Percentiles rank a stretch among this genome's conserved stretches.
Conservation (phyloP, 2,888 invertebrate species). For the Morpho deidamia region DNA sequence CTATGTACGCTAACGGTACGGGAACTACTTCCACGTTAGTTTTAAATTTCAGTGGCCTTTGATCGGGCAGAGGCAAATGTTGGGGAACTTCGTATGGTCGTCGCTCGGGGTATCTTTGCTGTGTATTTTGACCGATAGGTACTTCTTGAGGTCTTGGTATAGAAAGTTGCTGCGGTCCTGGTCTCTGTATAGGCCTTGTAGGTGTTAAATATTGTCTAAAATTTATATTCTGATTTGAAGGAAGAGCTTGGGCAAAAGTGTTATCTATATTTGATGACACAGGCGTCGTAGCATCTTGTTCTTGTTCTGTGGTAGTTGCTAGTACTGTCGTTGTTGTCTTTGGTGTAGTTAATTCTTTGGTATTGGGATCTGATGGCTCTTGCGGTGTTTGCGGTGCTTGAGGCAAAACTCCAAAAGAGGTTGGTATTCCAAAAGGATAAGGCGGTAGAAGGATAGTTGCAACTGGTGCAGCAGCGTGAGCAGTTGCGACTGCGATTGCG, state of each 20-base stretch:
- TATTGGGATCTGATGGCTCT: constrained; percentile 43
- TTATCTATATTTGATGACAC: constrained; percentile 53
- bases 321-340: constrained; percentile 27
- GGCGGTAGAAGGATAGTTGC: constrained; percentile 65
- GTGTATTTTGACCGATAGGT: neutral
- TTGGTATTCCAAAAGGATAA: constrained; percentile 63
- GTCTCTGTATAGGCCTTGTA: constrained; percentile 23
- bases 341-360: constrained; percentile 43
- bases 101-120: neutral
- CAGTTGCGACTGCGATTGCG: constrained; percentile 65
- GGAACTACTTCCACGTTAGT: constrained; percentile 64
- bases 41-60: constrained; percentile 39
- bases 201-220: constrained; percentile 49
- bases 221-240: constrained; percentile 55
- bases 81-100: neutral
- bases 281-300: constrained; percentile 49
- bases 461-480: constrained; percentile 64
- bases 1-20: constrained; percentile 62
- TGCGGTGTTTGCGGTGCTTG: constrained; percentile 34
- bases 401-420: constrained; percentile 49
- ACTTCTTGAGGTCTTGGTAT: constrained; percentile 30
- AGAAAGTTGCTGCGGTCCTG: constrained; percentile 12
- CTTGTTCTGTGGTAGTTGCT: constrained; percentile 38
- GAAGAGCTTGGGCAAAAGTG: constrained; percentile 53
- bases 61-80: neutral